Evolutionary conservation across 2,113 vertebrate genomes (phyloP), one percentile per base, ranked within the genome.

Genomic region (Hippocampus mohnikei): DNA sequence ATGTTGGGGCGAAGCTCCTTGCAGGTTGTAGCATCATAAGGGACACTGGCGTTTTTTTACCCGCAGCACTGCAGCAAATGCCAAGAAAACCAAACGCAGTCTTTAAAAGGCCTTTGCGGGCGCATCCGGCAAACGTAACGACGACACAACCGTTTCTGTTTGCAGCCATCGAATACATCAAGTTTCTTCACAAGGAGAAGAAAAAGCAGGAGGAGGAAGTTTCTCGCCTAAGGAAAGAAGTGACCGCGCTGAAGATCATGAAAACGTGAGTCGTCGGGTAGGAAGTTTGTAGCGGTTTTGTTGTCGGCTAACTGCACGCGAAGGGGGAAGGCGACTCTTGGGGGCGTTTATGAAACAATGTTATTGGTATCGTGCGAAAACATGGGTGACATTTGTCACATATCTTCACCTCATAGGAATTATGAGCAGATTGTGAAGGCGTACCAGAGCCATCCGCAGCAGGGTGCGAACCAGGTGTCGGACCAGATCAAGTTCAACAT

Each of bases 141-240:
- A 25, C 23, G 25, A 13, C 25, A 18, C 25, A 29, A 33, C 13
- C 23, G 13, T 29, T 29, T 60, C 13, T 60, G 7, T 60, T 25
- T 33, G 52, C 72, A 99, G 97, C 97, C 41, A 99, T 99, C 0
- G 97, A 99, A 90, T 99, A 99, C 89, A 98, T 99, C 83, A 95
- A 99, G 91, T 99, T 99, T 86, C 87, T 99, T 88, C 96, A 99
- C 78, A 99, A 99, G 88, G 97, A 99, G 85, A 99, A 98, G 90
- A 99, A 98, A 82, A 99, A 98, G 86, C 97, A 99, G 81, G 97
- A 99, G 77, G 97, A 99, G 83, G 97, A 99, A 74, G 94, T 98
- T 68, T 94, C 95, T 44, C 93, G 92, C 0, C 91, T 99, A 18
- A 94, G 96, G 68, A 99, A 99, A 90, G 96, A 99, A 27, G 96